Base-by-base conservation (phyloP, 2,113 vertebrate species). In the Garra rufa region DNA sequence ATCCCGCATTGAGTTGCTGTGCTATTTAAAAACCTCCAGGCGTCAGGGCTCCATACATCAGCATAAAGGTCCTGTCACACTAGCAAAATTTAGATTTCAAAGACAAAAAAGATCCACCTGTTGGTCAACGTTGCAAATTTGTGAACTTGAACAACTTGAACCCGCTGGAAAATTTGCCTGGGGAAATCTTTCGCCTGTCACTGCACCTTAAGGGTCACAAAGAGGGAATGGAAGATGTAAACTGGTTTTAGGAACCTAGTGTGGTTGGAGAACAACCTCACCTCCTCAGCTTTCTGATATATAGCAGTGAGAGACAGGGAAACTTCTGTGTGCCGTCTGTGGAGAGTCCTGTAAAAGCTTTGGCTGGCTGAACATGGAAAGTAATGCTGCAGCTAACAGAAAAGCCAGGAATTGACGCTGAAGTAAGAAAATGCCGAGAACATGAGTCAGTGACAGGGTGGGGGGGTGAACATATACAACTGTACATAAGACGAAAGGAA, bases 231-330 rank as follows among this genome's bases (percentile, higher is more conserved):
- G 55, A 59, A 59, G 57, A 59, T 26, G 57, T 26, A 24, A 59
- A 59, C 57, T 26, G 9, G 9, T 59, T 59, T 13, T 59, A 11
- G 26, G 57, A 59, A 13, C 10, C 57, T 61, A 26, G 28, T 19
- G 28, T 34, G 15, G 63, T 15, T 67, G 15, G 26, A 15, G 15
- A 67, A 65, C 28, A 19, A 17, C 15, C 63, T 63, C 59, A n/a
- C 10, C n/a, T 73, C 2, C 38, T 73, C 43, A 24, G 38, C 13
- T 46, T 73, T 73, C 43, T 26, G 41, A 73, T 24, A 73, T 44
- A 44, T 13, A 43, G 69, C 34, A 46, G 70, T 24, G 10, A 73
- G 70, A 44, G 70, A 73, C 21, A 73, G 70, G 70, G 41, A 73
- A 73, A 73, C 41, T 1, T 14, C 14, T 30, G 61, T 65, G 26